These are phyloP conservation scores for Thymelicus lineola DNA, from an alignment of 2,888 invertebrate species.

Conservation along the genomic window DNA sequence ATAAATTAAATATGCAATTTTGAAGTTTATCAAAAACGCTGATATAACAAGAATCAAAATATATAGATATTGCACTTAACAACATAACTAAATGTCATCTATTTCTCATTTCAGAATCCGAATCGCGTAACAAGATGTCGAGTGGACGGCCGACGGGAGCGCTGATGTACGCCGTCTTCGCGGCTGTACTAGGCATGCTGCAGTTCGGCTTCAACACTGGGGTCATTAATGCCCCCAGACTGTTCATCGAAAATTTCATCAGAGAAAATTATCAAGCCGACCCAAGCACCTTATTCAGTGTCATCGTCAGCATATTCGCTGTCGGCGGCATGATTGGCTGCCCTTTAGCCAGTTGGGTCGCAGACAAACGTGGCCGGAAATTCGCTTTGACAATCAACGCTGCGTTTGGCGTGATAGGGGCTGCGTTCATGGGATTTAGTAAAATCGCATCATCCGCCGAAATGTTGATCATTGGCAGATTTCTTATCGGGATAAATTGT, in stretches of 20 bases:
- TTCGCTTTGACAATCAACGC: conserved; percentile 88
- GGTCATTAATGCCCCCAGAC: conserved; percentile 88
- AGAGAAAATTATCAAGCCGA: conserved; percentile 79
- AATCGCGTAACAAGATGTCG: conserved; percentile 61
- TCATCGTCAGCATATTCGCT: conserved; percentile 91
- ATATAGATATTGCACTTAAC: conserved; percentile 12
- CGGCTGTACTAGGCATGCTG: conserved; percentile 89
- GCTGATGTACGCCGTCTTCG: conserved; percentile 87
- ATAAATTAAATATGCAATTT: neutral
- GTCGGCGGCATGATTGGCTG: conserved; percentile 93
- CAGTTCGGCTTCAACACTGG: conserved; percentile 90
- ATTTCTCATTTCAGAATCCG: conserved; percentile 53
- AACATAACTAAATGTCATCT: conserved; percentile 19
- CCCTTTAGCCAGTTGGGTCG: conserved; percentile 89
- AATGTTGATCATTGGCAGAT: conserved; percentile 89
- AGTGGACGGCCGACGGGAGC: conserved; percentile 84
- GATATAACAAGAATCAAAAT: neutral
- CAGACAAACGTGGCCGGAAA: conserved; percentile 89
- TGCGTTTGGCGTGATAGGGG: conserved; percentile 87
- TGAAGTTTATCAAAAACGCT: neutral
- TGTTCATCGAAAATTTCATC: conserved; percentile 87
- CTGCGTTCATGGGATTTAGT: conserved; percentile 88
- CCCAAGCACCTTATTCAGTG: conserved; percentile 83
- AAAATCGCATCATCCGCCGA: conserved; percentile 87
- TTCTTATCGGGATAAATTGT: conserved; percentile 90